These are phyloP conservation scores for Chironomus striatipennis DNA, from an alignment of 1,140 invertebrate genomes.

Conservation along the genomic window DNA sequence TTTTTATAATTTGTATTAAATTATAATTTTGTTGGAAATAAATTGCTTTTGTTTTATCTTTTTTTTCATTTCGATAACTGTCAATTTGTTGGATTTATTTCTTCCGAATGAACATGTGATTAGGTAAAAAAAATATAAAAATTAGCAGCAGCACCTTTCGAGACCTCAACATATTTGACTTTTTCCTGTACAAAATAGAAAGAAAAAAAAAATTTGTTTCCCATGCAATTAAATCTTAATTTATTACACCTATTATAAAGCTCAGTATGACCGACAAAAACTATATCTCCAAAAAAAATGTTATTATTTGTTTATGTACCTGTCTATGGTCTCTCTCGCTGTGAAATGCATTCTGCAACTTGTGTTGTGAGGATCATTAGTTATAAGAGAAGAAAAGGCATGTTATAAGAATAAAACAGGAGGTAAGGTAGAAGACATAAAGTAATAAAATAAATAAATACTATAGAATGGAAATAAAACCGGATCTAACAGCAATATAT, in stretches of 20 bases:
- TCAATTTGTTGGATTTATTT: no score
- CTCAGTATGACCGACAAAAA: not conserved
- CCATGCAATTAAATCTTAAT: slow-evolving; percentile 21
- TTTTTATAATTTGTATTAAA: no score
- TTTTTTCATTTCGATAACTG: no score
- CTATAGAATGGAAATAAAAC: slow-evolving; percentile 1
- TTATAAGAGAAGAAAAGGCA: not conserved
- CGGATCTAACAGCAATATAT: not conserved
- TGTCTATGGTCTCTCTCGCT: slow-evolving; percentile 11
- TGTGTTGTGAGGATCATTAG: not conserved
- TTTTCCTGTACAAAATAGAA: no score
- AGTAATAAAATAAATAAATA: slow-evolving; percentile 11
- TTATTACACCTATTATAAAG: slow-evolving; percentile 17
- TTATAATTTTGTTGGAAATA: no score
- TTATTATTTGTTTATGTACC: slow-evolving; percentile 19
- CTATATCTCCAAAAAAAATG: not conserved
- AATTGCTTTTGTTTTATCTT: no score
- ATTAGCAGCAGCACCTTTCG: no score
- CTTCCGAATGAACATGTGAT: no score
- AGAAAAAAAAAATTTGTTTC: not conserved
- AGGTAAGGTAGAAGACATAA: not conserved
- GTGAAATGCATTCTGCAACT: not conserved
- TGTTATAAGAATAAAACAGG: not conserved
- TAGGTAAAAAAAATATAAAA: no score
- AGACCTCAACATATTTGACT: no score